Evolutionary conservation across 2,888 invertebrate genomes (phyloP).

Genomic region (Agrotis ipsilon): DNA sequence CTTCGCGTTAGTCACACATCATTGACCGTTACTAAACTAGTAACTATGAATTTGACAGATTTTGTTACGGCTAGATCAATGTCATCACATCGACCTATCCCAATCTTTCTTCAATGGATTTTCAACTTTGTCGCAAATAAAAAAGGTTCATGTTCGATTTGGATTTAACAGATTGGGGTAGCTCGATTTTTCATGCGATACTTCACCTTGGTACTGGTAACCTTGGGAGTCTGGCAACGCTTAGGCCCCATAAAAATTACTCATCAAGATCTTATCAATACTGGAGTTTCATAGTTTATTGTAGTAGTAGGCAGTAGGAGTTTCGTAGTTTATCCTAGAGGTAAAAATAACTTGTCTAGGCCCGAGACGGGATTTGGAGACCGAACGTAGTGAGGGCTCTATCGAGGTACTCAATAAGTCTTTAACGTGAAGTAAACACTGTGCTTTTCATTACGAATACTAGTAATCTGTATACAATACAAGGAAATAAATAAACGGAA

Average conservation of each 20-base stretch:
- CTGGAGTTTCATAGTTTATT: not conserved
- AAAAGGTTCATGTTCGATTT: no score
- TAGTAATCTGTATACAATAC: no score
- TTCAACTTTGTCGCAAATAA: no score
- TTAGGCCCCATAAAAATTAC: constrained; percentile 6
- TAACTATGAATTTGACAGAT: constrained; percentile 5
- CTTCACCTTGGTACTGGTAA: not conserved
- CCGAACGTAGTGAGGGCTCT: no score
- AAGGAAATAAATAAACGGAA: no score
- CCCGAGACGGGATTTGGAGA: no score
- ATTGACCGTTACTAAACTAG: constrained; percentile 28
- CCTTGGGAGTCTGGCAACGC: not conserved
- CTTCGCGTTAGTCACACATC: constrained; percentile 34
- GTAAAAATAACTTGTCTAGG: no score
- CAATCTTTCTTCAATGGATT: no score
- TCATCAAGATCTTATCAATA: constrained; percentile 3
- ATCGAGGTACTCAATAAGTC: no score
- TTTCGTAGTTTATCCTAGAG: not conserved
- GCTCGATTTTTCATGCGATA: constrained; percentile 18
- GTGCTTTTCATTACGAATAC: no score
- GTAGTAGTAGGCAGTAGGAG: no score
- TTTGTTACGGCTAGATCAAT: constrained; percentile 29
- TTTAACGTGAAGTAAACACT: no score
- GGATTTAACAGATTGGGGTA: not conserved
- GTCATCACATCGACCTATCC: not conserved